Base-by-base conservation (phyloP, 1,140 invertebrate genomes). In the Thereuonema tuberculata region DNA sequence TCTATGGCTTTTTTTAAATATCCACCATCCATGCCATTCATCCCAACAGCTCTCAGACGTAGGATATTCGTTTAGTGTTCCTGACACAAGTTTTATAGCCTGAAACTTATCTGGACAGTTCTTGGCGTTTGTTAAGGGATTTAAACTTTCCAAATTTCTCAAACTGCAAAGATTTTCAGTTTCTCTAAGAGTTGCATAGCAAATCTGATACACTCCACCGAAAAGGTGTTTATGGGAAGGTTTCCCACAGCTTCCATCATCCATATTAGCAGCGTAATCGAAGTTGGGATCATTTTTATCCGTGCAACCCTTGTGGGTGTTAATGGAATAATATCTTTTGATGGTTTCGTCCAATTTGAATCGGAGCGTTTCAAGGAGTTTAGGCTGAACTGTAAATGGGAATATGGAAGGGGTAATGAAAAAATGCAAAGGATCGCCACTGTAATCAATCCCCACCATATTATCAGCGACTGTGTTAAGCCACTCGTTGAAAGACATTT, bases 181-280 rank as follows among this genome's bases (percentile, higher is more conserved):
- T 5, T 50, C 23, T 20, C 9, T 50, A 5, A 12, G 3, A 5
- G 25, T 17, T 27, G 17, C 3, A n/a, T 25, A 5, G 27, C 24
- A 55, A 5, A 5, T 28, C 23, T 55, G 53, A 29, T 27, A 55
- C 5, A 55, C 21, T 14, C 53, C 53, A 17, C 53, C 53, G 27
- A 55, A 55, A 14, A 25, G 3, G 53, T 55, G 21, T 9, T 55
- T 29, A 21, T 55, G 25, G 23, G 14, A 3, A 17, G 17, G 53
- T 14, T 14, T 29, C 2, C 27, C 5, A 21, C 53, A 55, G 27
- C 14, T 26, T 3, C 27, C 25, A 23, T 55, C 53, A 15, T 55
- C 53, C 14, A 63, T 20, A 31, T 63, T 63, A 2, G 62, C 59
- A 29, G 46, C 48, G 48, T 58, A 63, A 25, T 63, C 62, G 28